These are phyloP conservation scores for Monochamus saltuarius DNA, from an alignment of 1,140 invertebrate species.

Conservation along the genomic window DNA sequence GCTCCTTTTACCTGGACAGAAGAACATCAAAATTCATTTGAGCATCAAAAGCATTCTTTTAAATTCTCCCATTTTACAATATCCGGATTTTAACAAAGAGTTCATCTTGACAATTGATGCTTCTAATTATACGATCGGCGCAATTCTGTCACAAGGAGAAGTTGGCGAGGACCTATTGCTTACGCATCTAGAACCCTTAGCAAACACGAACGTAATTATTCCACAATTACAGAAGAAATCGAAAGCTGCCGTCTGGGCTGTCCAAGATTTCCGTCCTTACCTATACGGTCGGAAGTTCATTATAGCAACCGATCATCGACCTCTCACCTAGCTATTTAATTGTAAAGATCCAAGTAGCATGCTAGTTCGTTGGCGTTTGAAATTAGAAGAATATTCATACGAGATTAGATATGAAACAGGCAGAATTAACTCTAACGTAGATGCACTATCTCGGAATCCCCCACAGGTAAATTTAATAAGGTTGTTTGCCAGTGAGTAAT, in stretches of 20 bases:
- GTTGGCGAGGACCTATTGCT: slow-evolving; percentile 38
- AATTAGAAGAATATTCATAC: slow-evolving; percentile 53
- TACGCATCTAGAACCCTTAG: slow-evolving; percentile 39
- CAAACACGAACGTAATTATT: slow-evolving; percentile 36
- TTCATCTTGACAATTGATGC: slow-evolving; percentile 52
- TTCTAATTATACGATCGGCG: slow-evolving; percentile 45
- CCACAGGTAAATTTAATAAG: slow-evolving; percentile 40
- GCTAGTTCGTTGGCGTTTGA: slow-evolving; percentile 53
- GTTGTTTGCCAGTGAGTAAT: slow-evolving; percentile 44
- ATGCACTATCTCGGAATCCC: slow-evolving; percentile 40
- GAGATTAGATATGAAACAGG: slow-evolving; percentile 52
- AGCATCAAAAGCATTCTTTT: slow-evolving; percentile 47
- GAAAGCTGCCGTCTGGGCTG: slow-evolving; percentile 55
- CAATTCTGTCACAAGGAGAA: slow-evolving; percentile 39
- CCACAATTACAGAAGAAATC: slow-evolving; percentile 54
- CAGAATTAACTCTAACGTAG: slow-evolving; percentile 49
- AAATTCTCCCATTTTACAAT: slow-evolving; percentile 49
- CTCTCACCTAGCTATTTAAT: slow-evolving; percentile 44
- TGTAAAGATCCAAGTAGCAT: slow-evolving; percentile 50
- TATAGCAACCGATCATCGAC: slow-evolving; percentile 38
- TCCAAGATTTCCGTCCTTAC: too few relatives aligned
- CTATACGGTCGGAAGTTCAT: slow-evolving; percentile 52
- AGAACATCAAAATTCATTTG: slow-evolving; percentile 43
- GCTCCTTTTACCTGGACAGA: slow-evolving; percentile 11
- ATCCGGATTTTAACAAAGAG: slow-evolving; percentile 43